These are phyloP conservation scores for Eubucco bourcierii DNA, from an alignment of 2,113 vertebrate genomes.

Conservation along the genomic window DNA sequence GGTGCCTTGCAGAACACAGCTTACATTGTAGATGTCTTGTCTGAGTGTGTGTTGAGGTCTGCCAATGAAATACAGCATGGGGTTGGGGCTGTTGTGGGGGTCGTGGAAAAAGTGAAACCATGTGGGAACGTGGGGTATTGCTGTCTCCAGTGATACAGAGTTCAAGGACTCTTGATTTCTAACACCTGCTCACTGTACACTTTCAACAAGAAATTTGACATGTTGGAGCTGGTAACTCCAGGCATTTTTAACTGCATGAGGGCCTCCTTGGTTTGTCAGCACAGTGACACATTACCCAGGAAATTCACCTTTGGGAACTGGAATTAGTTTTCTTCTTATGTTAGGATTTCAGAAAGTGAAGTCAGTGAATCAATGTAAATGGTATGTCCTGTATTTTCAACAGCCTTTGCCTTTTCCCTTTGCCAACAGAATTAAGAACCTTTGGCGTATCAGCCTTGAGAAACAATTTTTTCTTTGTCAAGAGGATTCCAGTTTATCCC, in stretches of 20 bases:
- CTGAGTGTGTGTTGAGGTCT: not conserved
- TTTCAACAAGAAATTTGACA: not conserved
- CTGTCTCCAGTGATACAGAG: not conserved
- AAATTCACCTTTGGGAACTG: not conserved
- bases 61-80: not conserved
- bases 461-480: not conserved
- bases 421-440: not conserved
- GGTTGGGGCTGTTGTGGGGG: not conserved
- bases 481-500: not conserved
- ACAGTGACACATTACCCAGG: not conserved
- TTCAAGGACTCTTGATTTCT: not conserved
- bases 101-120: not conserved
- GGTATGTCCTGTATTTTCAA: not conserved
- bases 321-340: not conserved
- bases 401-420: not conserved
- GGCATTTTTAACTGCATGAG: not conserved
- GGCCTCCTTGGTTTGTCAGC: not conserved
- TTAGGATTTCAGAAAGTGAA: not conserved
- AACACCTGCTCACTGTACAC: not conserved
- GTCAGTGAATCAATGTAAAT: not conserved
- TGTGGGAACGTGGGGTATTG: not conserved
- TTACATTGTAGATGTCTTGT: not conserved
- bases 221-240: not conserved
- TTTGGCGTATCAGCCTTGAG: not conserved
- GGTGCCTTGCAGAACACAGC: constrained; percentile 37